These are phyloP conservation scores for Chionomys nivalis DNA, from an alignment of 2,113 vertebrate genomes.

Conservation along the genomic window DNA sequence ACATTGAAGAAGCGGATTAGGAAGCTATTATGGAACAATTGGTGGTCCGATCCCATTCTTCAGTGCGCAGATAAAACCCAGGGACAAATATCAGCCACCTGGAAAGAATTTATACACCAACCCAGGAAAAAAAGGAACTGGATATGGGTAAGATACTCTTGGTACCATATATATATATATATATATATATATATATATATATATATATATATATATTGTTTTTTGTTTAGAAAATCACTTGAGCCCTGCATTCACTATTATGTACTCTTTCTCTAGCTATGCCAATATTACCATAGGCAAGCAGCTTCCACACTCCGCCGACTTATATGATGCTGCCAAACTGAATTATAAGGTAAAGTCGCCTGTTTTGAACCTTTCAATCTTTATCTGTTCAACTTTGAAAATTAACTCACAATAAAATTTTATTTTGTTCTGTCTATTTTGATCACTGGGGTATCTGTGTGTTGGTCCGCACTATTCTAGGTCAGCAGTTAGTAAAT, in stretches of 20 bases:
- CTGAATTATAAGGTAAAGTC: constrained; percentile 86
- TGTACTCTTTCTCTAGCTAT: constrained; percentile 85
- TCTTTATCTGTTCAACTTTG: constrained; percentile 20
- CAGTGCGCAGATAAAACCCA: constrained; percentile 83
- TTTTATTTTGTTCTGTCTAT: constrained; percentile 6
- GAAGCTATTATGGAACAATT: constrained; percentile 92
- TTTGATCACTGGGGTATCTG: neutral
- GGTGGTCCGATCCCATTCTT: constrained; percentile 87
- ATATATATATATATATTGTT: too few species aligned
- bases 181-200: too few species aligned
- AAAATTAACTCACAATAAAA: neutral
- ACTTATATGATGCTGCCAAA: constrained; percentile 86
- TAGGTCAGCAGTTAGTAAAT: neutral
- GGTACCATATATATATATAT: too few species aligned
- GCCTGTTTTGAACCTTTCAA: constrained; percentile 4
- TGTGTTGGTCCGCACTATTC: neutral
- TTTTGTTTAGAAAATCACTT: constrained; percentile 5
- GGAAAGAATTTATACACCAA: constrained; percentile 92
- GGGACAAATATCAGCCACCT: constrained; percentile 82
- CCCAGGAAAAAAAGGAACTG: constrained; percentile 92
- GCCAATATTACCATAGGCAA: constrained; percentile 91
- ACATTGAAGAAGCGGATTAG: constrained; percentile 86
- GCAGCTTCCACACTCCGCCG: constrained; percentile 84
- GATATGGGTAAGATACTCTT: constrained; percentile 88
- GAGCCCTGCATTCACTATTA: constrained; percentile 41